Percentiles rank a stretch among this genome's conserved stretches.
phyloP scores from a whole-genome alignment of 2,888 invertebrate genomes.

The Anthrax anthrax region DNA sequence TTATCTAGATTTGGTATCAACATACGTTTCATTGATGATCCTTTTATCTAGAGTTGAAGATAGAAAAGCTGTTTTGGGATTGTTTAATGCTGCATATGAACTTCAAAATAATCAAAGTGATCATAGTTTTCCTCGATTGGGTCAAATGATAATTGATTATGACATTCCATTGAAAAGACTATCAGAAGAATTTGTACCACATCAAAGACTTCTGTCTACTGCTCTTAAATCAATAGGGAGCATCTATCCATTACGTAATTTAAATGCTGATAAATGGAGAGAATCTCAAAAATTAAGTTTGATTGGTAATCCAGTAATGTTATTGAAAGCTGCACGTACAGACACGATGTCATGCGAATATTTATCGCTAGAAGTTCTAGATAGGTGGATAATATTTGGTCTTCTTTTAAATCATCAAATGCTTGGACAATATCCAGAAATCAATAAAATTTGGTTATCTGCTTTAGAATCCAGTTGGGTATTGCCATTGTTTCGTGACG shows the following conservation, averaged over 20 bases:
- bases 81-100: constrained; percentile 97
- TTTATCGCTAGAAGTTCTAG: constrained; percentile 85
- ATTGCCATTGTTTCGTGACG: constrained; percentile 87
- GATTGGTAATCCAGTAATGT: constrained; percentile 85
- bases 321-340: constrained; percentile 86
- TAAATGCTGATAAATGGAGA: constrained; percentile 88
- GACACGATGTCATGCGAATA: constrained; percentile 97
- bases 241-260: constrained; percentile 78
- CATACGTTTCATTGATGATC: constrained; percentile 92
- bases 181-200: constrained; percentile 92
- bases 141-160: constrained; percentile 96
- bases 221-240: constrained; percentile 79
- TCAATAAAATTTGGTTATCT: constrained; percentile 79
- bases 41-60: constrained; percentile 96
- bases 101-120: constrained; percentile 83
- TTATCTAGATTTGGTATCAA: constrained; percentile 88
- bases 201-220: constrained; percentile 70
- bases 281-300: constrained; percentile 85
- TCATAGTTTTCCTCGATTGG: constrained; percentile 84
- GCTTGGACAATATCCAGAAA: constrained; percentile 64
- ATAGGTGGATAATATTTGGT: constrained; percentile 95
- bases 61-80: constrained; percentile 87
- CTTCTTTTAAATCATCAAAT: constrained; percentile 81
- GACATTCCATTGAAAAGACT: constrained; percentile 90
- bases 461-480: constrained; percentile 92